These are phyloP conservation scores for Acleris holmiana DNA, from an alignment of 2,888 invertebrate species.

Conservation along the genomic window DNA sequence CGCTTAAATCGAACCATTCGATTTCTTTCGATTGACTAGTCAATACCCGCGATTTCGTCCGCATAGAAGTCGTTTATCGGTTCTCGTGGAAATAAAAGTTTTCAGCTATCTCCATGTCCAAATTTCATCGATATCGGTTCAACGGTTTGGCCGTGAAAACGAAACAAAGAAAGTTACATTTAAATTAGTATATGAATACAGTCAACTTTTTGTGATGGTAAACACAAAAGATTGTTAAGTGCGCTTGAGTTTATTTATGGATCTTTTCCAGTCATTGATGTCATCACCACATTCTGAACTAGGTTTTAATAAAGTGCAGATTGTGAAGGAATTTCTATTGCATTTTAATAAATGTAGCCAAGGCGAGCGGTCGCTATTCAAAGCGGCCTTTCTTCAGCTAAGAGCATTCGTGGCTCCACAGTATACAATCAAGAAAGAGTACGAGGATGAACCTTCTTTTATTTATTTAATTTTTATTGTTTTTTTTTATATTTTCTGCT, in stretches of 20 bases:
- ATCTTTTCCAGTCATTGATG: not conserved
- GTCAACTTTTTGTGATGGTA: too few species aligned
- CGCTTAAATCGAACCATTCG: too few species aligned
- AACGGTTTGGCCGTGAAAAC: too few species aligned
- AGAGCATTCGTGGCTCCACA: conserved; percentile 43
- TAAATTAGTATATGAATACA: too few species aligned
- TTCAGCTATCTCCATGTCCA: too few species aligned
- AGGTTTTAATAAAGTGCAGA: conserved; percentile 38
- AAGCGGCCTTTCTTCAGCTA: conserved; percentile 48
- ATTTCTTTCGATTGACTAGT: too few species aligned
- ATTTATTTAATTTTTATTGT: too few species aligned
- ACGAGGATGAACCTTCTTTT: not conserved
- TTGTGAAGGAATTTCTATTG: conserved; percentile 43
- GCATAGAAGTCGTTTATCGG: too few species aligned
- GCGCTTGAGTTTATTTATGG: not conserved
- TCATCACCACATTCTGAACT: conserved; percentile 14
- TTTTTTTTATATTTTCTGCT: not conserved
- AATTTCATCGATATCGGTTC: too few species aligned
- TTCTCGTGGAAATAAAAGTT: too few species aligned
- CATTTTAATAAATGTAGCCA: conserved; percentile 43
- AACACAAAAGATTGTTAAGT: not conserved
- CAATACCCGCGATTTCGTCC: too few species aligned
- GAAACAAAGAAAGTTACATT: too few species aligned
- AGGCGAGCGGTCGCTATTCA: conserved; percentile 48
- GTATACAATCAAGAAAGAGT: not conserved